Evolutionary conservation across 2,113 vertebrate species (phyloP), one percentile per base, ranked within the genome.

Genomic region (Drymodes brunneopygia): DNA sequence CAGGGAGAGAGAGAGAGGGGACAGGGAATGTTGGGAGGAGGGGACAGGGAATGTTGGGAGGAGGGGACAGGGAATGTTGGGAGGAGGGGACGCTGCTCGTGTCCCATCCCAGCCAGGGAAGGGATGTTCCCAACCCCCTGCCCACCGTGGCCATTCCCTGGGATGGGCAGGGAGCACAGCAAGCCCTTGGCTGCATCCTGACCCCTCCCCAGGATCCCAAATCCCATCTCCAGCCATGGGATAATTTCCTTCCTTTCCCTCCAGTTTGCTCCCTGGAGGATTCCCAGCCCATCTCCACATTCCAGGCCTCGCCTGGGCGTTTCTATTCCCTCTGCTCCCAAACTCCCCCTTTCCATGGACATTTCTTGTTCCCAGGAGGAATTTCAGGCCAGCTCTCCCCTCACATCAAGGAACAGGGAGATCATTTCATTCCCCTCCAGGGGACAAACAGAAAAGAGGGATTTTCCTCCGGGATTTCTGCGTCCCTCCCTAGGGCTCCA

Each of bases 41-140:
- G 3, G 50, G 56, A n/a, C n/a, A n/a, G n/a, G n/a, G n/a, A n/a
- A n/a, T n/a, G n/a, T n/a, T n/a, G n/a, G n/a, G n/a, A n/a, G n/a
- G n/a, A n/a, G n/a, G n/a, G n/a, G n/a, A n/a, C n/a, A n/a, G n/a
- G n/a, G n/a, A n/a, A 3, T 2, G 33, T 7, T 21, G 0, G 28
- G 48, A 8, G 10, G 14, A 24, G 74, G 48, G 38, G 36, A 22
- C 1, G 7, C 27, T 9, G 56, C 45, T n/a, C 8, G 0, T 1
- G 5, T 2, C 61, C 45, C 51, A 3, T 1, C 24, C 4, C 0
- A n/a, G 28, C 21, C 21, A 5, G 54, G 64, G 16, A 14, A 69
- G 40, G 71, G 69, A 10, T 12, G 11, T 61, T 15, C 51, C 33
- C 3, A 25, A 42, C 31, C 35, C 23, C 3, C 27, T 8, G 48